Evolutionary conservation across 2,113 vertebrate genomes (phyloP).

Genomic region (Lepus americanus): DNA sequence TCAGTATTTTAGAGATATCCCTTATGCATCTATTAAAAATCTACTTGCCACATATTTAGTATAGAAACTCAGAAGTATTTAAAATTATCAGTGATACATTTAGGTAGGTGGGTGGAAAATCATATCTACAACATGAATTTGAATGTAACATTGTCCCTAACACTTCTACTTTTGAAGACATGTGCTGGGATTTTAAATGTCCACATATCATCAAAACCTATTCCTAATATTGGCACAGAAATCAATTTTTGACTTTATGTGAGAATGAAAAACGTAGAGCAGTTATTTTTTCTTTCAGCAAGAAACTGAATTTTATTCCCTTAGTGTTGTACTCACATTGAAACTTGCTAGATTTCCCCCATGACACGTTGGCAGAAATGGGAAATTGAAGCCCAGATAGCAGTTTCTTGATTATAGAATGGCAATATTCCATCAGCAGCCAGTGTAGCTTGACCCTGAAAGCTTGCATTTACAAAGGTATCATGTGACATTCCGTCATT

Average conservation of each 20-base stretch:
- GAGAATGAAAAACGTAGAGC: conserved; percentile 34
- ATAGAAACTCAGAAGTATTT: not conserved
- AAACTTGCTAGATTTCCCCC: not conserved
- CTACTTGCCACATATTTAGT: not conserved
- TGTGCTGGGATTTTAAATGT: conserved; percentile 38
- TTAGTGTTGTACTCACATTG: not conserved
- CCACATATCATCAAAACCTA: conserved; percentile 32
- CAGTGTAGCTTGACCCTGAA: not conserved
- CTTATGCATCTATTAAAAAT: not conserved
- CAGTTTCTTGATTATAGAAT: not conserved
- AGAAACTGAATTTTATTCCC: not conserved
- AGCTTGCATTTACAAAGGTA: not conserved
- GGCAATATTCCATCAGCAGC: not conserved
- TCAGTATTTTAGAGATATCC: conserved; percentile 22
- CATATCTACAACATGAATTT: not conserved
- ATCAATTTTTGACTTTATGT: conserved; percentile 52
- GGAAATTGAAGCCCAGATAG: not conserved
- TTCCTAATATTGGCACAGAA: conserved; percentile 35
- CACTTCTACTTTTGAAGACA: conserved; percentile 24
- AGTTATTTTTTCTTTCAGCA: conserved; percentile 32
- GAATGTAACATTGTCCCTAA: conserved; percentile 28
- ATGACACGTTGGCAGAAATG: not conserved
- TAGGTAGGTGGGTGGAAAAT: not conserved
- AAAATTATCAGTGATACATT: conserved; percentile 19
- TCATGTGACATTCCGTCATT: not conserved